Evolutionary conservation across 2,888 invertebrate species (phyloP), one percentile per base, ranked within the genome.

Genomic region (Drosophila mayaguana): DNA sequence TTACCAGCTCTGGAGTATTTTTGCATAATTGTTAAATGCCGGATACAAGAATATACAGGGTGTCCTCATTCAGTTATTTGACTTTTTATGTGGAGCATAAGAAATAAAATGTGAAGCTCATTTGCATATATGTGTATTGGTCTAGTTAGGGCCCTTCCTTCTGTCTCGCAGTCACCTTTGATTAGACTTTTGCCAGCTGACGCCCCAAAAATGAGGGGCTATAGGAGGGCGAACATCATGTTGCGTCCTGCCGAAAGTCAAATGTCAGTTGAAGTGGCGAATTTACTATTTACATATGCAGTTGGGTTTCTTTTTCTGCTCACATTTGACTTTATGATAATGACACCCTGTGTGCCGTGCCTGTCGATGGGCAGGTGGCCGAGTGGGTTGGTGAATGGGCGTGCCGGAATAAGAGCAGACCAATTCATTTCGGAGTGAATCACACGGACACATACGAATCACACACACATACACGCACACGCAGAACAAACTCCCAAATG

Each of bases 381-480:
- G 54, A 20, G 53, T 16, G n/a, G 16, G 18, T 0, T 16, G 11
- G 14, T 0, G 32, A 22, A 50, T 38, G 42, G 45, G 25, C 42
- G 42, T 18, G 51, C 54, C 45, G 71, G 68, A 72, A 75, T 80
- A 72, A 78, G 78, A 57, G 70, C 62, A 64, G 80, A 64, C 82
- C 83, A 83, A 87, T 83, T 83, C 69, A 83, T 81, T 87, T 67
- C 76, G 38, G 63, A 74, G 71, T 72, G 66, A 57, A 62, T 66
- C 83, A 72, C 68, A 74, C 72, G 68, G 25, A 53, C 45, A 66
- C 50, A 64, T 20, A 42, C 38, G 36, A 32, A 18, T 22, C 51
- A 28, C 18, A 61, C 20, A 18, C 28, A 48, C 20, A 40, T 46
- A 57, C n/a, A 46, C 28, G 8, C 25, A 9, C 22, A 45, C 40